Conservation (phyloP, 2,797 vertebrate species). For the Poeciliopsis paucimaculata region DNA sequence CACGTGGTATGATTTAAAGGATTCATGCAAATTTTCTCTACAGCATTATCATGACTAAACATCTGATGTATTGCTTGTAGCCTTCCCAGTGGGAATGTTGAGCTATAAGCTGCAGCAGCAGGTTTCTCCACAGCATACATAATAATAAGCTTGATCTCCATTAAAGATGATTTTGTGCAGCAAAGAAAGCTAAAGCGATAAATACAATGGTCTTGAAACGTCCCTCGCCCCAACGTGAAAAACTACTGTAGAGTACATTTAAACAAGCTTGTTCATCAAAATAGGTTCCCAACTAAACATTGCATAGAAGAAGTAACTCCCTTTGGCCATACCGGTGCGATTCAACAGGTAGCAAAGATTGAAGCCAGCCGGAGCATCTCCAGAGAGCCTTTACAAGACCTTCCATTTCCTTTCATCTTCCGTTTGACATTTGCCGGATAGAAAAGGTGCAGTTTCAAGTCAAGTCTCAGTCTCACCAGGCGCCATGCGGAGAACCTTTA, state of each 20-base stretch:
- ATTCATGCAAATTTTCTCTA: conserved; percentile 8
- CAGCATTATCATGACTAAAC: conserved; percentile 3
- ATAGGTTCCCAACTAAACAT: not conserved
- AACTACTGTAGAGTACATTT: not conserved
- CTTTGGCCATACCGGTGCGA: conserved; percentile 29
- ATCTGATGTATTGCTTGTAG: conserved; percentile 5
- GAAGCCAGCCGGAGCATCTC: conserved; percentile 42
- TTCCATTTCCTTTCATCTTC: conserved; percentile 60
- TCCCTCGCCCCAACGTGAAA: not conserved
- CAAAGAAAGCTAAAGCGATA: not conserved
- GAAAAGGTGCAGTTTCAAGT: conserved; percentile 53
- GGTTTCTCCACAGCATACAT: not conserved
- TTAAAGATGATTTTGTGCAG: not conserved
- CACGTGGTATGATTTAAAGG: not conserved
- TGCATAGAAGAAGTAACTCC: conserved; percentile 9
- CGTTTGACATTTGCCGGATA: conserved; percentile 63
- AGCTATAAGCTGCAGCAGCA: not conserved
- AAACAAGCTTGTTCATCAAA: not conserved
- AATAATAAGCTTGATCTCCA: not conserved
- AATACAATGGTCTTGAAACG: not conserved
- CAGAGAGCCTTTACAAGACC: conserved; percentile 53
- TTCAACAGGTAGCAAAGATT: conserved; percentile 38
- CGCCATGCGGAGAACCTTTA: conserved; percentile 60
- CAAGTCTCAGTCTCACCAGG: conserved; percentile 48
- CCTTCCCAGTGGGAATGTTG: conserved; percentile 2